Base-by-base conservation (phyloP, 2,113 vertebrate genomes). In the Ibidorhyncha struthersii region DNA sequence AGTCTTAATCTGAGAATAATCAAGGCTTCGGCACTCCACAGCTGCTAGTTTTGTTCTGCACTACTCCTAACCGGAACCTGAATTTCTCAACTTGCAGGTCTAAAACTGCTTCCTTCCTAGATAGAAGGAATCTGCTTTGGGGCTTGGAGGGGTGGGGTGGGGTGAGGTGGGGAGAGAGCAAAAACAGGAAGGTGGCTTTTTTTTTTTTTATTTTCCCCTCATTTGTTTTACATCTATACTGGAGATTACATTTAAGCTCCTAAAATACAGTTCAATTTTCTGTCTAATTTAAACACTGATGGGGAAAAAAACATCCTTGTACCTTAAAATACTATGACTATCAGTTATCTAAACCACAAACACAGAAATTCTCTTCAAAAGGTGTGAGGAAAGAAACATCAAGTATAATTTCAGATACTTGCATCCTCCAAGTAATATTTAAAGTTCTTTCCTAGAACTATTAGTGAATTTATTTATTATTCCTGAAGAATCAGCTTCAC, bases 131-230 rank as follows among this genome's bases (percentile, higher is more conserved):
- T 45, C n/a, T 73, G 40, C 15, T 56, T 6, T 80, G 45, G 27
- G 62, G 66, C 53, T 94, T 0, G 0, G 52, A 1, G 2, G 47
- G 47, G 58, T 36, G 20, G 47, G 47, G 49, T 9, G 32, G 63
- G 76, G 70, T 18, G 10, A 6, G 4, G 29, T 2, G 3, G 26
- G 20, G 16, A 41, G 62, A 83, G 49, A 58, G 22, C 38, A 78
- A 79, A 62, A 87, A 2, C 59, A 81, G 69, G 56, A 77, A 89
- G 78, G 40, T 63, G 32, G 50, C 2, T 59, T 59, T 63, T 74
- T 21, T n/a, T 40, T 6, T 22, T 23, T 40, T 40, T 10, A 40
- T 40, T 40, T 40, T 40, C 7, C 21, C 9, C 29, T 50, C 27
- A 47, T 22, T 66, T 86, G 38, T 65, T 80, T 73, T 38, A 74